Evolutionary conservation across 2,113 vertebrate genomes (phyloP), one percentile per base, ranked within the genome.

Genomic region (Thinocorus orbignyianus): DNA sequence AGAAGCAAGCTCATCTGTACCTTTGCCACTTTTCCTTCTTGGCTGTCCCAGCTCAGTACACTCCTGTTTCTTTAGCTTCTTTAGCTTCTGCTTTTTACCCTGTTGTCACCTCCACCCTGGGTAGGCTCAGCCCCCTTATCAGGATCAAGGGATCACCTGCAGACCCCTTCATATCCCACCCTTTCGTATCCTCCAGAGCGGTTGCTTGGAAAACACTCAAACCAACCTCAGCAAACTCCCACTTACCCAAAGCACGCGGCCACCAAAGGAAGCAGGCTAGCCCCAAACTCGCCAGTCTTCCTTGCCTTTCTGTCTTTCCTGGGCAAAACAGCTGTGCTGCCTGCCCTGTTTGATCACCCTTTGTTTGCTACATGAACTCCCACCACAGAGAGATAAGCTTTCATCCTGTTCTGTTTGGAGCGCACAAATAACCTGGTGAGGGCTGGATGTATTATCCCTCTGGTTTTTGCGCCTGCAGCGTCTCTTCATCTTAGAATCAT

Each of bases 401-500:
- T 62, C n/a, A 24, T 74, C n/a, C 26, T 39, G 0, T 54, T 86
- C 85, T 71, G 9, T 76, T 62, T 55, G 37, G 39, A 7, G 3
- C 31, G 31, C 60, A 54, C 37, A n/a, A 30, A 54, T 46, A 61
- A 11, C 33, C 13, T 65, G 33, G 33, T 44, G 41, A 37, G 33
- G 25, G 13, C 37, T 77, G 55, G 11, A 14, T 35, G 16, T 31
- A 61, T 13, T 46, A 55, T 62, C 41, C 37, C 8, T 55, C 13
- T 11, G 11, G 5, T 37, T 46, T 35, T 79, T 74, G 22, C 18
- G 31, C 23, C 9, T 55, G 10, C 0, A 0, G 31, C 3, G 0
- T 68, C 35, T 73, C 19, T 87, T 33, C 13, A 17, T 81, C n/a
- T n/a, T n/a, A n/a, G n/a, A n/a, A n/a, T n/a, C n/a, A n/a, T n/a